Evolutionary conservation across 2,113 vertebrate genomes (phyloP).

Genomic region (Donacobius atricapilla): DNA sequence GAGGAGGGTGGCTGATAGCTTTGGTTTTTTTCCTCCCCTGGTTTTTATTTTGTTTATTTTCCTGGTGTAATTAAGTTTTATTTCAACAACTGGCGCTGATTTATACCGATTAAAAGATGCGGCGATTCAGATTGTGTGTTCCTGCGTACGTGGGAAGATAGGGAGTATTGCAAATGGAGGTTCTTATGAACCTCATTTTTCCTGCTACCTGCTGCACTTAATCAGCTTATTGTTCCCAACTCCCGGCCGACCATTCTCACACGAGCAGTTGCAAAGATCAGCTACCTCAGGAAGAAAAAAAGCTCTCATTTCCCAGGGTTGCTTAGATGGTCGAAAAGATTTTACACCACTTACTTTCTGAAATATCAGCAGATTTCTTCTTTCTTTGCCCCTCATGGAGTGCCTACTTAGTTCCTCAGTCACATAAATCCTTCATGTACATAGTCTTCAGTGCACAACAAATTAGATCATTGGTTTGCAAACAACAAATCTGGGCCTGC

Average conservation of each 20-base stretch:
- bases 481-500: not conserved
- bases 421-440: not conserved
- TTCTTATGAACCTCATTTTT: not conserved
- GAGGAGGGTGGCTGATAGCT: not conserved
- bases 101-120: not conserved
- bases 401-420: not conserved
- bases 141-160: not conserved
- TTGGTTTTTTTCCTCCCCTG: not conserved
- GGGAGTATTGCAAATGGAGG: not conserved
- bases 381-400: not conserved
- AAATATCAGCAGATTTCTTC: not conserved
- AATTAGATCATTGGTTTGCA: not conserved
- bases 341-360: not conserved
- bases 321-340: not conserved
- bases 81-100: not conserved
- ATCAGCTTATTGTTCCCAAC: not conserved
- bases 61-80: not conserved
- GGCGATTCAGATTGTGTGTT: not conserved
- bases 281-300: not conserved
- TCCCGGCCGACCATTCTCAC: not conserved
- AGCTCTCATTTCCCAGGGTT: not conserved
- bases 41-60: not conserved
- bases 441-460: not conserved
- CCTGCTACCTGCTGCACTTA: conserved; percentile 15
- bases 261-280: not conserved